Evolutionary conservation across 2,888 invertebrate genomes (phyloP).

Genomic region (Drosophila limbata): DNA sequence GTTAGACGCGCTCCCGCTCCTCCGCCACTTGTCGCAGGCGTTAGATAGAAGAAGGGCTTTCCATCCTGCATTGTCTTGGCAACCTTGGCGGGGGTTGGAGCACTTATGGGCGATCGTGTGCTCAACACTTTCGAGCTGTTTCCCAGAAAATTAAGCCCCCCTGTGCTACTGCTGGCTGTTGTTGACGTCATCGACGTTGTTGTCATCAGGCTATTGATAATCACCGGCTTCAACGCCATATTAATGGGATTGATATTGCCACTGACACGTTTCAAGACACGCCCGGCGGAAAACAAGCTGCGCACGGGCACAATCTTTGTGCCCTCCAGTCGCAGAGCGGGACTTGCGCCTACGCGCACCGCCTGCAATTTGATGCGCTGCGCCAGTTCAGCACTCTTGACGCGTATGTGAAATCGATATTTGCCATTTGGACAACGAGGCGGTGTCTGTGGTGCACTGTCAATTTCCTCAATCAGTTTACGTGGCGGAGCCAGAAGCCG

Average conservation of each 20-base stretch:
- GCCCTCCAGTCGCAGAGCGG: slow-evolving; percentile 85
- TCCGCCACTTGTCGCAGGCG: slow-evolving; percentile 86
- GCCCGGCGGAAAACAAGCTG: slow-evolving; percentile 64
- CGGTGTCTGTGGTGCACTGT: slow-evolving; percentile 87
- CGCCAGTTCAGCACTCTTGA: slow-evolving; percentile 85
- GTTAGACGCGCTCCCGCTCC: slow-evolving; percentile 87
- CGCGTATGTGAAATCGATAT: slow-evolving; percentile 88
- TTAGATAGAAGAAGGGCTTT: slow-evolving; percentile 89
- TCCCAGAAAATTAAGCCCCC: slow-evolving; percentile 51
- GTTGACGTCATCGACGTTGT: slow-evolving; percentile 17
- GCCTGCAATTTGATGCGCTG: slow-evolving; percentile 77
- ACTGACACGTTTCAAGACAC: slow-evolving; percentile 73
- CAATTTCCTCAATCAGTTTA: slow-evolving; percentile 90
- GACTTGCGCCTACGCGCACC: slow-evolving; percentile 85
- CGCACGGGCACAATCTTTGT: slow-evolving; percentile 83
- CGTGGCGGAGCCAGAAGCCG: slow-evolving; percentile 90
- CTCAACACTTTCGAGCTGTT: slow-evolving; percentile 54
- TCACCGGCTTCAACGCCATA: slow-evolving; percentile 66
- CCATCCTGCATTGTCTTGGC: slow-evolving; percentile 91
- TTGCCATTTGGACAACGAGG: slow-evolving; percentile 89
- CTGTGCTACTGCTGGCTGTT: slow-evolving; percentile 13
- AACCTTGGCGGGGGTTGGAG: slow-evolving; percentile 82
- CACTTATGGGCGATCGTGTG: slow-evolving; percentile 65
- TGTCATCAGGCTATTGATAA: slow-evolving; percentile 62
- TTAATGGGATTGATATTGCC: slow-evolving; percentile 80